These are phyloP conservation scores for Unio delphinus DNA, from an alignment of 2,888 invertebrate species.

Conservation along the genomic window DNA sequence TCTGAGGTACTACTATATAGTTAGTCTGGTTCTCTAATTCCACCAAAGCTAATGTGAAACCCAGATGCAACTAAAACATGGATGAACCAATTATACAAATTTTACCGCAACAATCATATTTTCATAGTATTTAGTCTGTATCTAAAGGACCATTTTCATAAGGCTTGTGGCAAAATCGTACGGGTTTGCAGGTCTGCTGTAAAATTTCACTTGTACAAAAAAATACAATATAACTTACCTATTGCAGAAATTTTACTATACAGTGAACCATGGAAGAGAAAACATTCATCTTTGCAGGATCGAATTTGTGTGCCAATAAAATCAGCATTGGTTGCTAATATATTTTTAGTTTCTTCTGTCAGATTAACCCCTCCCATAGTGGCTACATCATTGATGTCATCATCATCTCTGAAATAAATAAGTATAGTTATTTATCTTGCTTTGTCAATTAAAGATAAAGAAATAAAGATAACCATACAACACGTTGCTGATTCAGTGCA, in stretches of 20 bases:
- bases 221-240: conserved; percentile 71
- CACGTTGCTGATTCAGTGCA: neutral
- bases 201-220: neutral
- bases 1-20: too few species aligned
- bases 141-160: too few species aligned
- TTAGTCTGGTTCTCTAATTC: too few species aligned
- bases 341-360: conserved; percentile 95
- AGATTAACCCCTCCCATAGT: conserved; percentile 99
- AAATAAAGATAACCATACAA: too few species aligned
- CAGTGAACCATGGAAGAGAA: conserved; percentile 84
- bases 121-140: too few species aligned
- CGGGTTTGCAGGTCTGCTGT: neutral
- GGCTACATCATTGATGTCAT: conserved; percentile 98
- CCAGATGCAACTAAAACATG: too few species aligned
- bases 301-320: conserved; percentile 89
- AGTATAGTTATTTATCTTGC: neutral
- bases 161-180: too few species aligned
- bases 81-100: too few species aligned
- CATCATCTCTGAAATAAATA: conserved; percentile 80
- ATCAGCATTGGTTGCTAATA: conserved; percentile 86
- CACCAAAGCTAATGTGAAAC: too few species aligned
- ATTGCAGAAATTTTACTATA: conserved; percentile 81
- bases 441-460: too few species aligned
- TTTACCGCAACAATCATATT: too few species aligned
- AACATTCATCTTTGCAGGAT: conserved; percentile 92